phyloP scores from a whole-genome alignment of 2,113 vertebrate species.

The Silurus meridionalis region DNA sequence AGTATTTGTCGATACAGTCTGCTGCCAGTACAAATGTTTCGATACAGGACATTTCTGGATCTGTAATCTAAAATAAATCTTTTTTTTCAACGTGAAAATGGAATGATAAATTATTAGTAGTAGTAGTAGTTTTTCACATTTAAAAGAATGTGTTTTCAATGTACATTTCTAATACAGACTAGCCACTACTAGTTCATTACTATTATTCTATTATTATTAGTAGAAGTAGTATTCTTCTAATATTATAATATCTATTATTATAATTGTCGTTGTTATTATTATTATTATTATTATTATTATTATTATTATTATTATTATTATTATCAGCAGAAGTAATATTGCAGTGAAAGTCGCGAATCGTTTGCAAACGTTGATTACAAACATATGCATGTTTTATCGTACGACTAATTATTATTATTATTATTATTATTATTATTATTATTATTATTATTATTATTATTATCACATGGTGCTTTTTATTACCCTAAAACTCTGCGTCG shows the following conservation, averaged over 20 bases:
- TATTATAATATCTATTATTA: background rate
- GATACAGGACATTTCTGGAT: background rate
- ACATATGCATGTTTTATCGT: too few relatives aligned
- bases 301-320: background rate
- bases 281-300: background rate
- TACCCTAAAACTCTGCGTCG: too few relatives aligned
- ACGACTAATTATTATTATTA: background rate
- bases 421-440: background rate
- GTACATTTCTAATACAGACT: background rate
- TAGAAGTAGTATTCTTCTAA: too few relatives aligned
- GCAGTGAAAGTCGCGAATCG: background rate
- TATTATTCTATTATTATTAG: background rate
- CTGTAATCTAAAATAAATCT: conserved; percentile 44
- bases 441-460: background rate
- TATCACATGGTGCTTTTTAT: background rate
- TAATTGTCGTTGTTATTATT: background rate
- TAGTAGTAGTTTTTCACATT: background rate
- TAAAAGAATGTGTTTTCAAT: background rate
- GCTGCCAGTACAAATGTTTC: background rate
- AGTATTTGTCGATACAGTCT: background rate
- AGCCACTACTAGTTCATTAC: background rate
- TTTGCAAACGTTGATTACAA: background rate
- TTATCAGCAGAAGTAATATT: background rate
- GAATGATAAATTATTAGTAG: background rate
- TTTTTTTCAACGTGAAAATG: background rate